A percentile compares a stretch with the other conserved stretches of the same genome.
Conservation (phyloP, 2,113 vertebrate genomes). For the Scortum barcoo region DNA sequence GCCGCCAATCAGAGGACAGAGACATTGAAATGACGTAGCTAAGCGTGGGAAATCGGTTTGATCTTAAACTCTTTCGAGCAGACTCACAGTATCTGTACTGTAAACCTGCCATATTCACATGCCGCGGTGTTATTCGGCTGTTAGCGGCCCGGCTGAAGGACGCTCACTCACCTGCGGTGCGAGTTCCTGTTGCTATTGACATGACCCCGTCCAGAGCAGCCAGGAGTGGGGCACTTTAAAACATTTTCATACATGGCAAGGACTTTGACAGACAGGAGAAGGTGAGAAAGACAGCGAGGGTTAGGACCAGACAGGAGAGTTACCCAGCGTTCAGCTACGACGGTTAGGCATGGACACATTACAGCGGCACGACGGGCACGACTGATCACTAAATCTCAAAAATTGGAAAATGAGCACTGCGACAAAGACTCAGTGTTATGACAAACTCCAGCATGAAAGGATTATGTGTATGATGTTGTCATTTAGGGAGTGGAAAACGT, state of each 20-base stretch:
- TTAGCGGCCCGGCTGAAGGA: conserved; percentile 17
- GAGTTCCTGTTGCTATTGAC: conserved; percentile 99
- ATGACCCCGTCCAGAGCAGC: conserved; percentile 99
- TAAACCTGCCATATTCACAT: conserved; percentile 12
- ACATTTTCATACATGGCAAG: conserved; percentile 99
- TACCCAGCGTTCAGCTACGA: conserved; percentile 37
- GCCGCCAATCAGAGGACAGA: not conserved
- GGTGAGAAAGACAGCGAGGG: conserved; percentile 86
- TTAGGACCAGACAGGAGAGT: conserved; percentile 81
- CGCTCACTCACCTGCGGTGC: conserved; percentile 95
- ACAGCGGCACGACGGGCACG: conserved; percentile 10
- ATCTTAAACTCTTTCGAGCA: not conserved
- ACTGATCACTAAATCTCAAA: not conserved
- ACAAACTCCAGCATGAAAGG: conserved; percentile 1
- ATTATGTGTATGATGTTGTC: not conserved
- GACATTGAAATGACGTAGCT: not conserved
- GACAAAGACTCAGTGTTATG: not conserved
- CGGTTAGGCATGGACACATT: conserved; percentile 58
- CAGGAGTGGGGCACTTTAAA: conserved; percentile 99
- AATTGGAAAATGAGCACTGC: not conserved
- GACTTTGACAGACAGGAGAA: conserved; percentile 94
- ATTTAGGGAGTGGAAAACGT: not conserved
- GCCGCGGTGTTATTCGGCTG: conserved; percentile 3
- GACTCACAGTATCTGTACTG: not conserved
- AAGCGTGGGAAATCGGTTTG: not conserved